Evolutionary conservation across 1,140 invertebrate genomes (phyloP).

Genomic region (Tetraneura akinire): DNA sequence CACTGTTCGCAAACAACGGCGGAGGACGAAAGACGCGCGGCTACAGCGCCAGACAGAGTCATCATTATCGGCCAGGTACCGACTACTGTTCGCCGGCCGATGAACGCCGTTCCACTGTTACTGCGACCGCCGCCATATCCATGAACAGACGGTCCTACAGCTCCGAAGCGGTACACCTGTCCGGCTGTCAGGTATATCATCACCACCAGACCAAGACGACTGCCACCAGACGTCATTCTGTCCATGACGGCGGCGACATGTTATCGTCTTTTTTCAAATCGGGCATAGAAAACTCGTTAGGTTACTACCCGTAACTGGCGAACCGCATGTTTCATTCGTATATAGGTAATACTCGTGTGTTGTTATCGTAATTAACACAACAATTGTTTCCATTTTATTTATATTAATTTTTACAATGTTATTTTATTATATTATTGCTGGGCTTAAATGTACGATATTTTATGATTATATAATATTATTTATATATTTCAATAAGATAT

Average conservation of each 20-base stretch:
- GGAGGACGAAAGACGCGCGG: not conserved
- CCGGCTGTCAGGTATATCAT: not conserved
- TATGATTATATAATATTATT: no score
- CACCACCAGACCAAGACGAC: not conserved
- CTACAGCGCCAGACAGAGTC: not conserved
- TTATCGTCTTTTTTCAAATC: slow-evolving; percentile 11
- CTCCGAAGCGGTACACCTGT: slow-evolving; percentile 10
- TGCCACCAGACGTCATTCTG: slow-evolving; percentile 22
- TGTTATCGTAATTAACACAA: no score
- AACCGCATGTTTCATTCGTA: no score
- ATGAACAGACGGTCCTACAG: not conserved
- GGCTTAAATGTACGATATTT: no score
- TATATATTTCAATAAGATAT: no score
- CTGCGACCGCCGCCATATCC: not conserved
- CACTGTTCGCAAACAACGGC: not conserved
- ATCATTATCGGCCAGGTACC: not conserved
- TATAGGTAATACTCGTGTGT: no score
- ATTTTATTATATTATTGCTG: no score
- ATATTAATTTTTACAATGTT: no score
- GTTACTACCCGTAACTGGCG: slow-evolving; percentile 39
- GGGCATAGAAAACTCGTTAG: slow-evolving; percentile 20
- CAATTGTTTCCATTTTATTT: no score
- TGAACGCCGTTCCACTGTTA: no score
- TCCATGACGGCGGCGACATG: not conserved
- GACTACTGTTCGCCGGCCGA: no score